A percentile compares a stretch with the other conserved stretches of the same genome.
Evolutionary conservation across 2,797 vertebrate species (phyloP).

Genomic region (Ficedula albicollis): DNA sequence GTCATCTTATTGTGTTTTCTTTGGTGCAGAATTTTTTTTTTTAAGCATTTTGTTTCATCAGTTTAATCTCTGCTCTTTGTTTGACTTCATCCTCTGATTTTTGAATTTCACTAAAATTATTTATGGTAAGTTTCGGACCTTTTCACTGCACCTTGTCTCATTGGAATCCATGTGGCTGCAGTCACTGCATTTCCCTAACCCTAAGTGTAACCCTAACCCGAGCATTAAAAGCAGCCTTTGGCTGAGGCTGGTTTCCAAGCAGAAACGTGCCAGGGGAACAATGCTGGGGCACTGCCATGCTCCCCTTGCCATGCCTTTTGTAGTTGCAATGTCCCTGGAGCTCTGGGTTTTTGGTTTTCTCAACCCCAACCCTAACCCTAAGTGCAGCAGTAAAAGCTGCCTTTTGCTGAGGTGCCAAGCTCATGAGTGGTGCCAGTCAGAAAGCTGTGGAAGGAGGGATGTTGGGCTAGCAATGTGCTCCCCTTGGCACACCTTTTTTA

Average conservation of each 20-base stretch:
- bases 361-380: no score
- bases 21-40: fast-evolving
- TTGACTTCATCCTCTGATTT: background rate
- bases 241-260: background rate
- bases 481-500: no score
- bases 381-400: background rate
- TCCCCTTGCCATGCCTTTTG: background rate
- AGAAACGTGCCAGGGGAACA: background rate
- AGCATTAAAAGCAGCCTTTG: fast-evolving
- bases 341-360: background rate
- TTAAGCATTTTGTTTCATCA: background rate
- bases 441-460: background rate
- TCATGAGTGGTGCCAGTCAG: background rate
- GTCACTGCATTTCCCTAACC: background rate
- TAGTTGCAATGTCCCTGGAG: background rate
- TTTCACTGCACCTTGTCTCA: background rate
- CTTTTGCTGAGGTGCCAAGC: background rate
- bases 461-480: fast-evolving
- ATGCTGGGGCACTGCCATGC: background rate
- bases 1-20: background rate
- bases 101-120: background rate
- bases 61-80: background rate
- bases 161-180: background rate
- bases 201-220: background rate
- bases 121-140: background rate